Percentiles rank a stretch among this genome's conserved stretches.
Conservation (phyloP, 2,888 invertebrate genomes). For the Elegia similella region DNA sequence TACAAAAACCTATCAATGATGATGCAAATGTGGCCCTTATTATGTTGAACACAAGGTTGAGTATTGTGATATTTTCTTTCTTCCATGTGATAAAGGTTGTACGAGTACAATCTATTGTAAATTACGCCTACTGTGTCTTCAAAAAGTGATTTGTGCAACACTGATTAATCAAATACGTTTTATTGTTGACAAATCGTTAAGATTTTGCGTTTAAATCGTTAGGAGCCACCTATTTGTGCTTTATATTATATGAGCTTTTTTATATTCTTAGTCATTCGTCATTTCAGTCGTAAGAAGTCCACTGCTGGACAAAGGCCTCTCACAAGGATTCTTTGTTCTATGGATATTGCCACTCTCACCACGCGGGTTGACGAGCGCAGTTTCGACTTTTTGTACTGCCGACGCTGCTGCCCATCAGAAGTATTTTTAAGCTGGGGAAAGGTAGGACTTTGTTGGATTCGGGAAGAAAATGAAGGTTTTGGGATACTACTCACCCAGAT, state of each 20-base stretch:
- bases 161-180: background rate
- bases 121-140: conserved; percentile 8
- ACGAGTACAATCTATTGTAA: background rate
- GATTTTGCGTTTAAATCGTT: too few relatives aligned
- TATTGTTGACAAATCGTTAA: background rate
- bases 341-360: too few relatives aligned
- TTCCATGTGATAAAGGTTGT: background rate
- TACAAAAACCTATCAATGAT: conserved; percentile 11
- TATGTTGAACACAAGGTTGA: background rate
- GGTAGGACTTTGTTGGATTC: too few relatives aligned
- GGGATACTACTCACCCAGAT: too few relatives aligned
- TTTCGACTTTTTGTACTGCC: too few relatives aligned
- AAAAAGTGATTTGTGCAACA: background rate
- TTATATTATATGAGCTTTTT: background rate
- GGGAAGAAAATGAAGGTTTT: too few relatives aligned
- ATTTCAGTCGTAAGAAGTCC: too few relatives aligned
- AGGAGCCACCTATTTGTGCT: background rate
- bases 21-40: background rate
- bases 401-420: too few relatives aligned
- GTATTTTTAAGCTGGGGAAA: too few relatives aligned
- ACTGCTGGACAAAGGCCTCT: too few relatives aligned
- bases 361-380: too few relatives aligned
- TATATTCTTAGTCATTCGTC: background rate
- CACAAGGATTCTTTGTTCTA: too few relatives aligned
- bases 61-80: background rate